Evolutionary conservation across 2,797 vertebrate genomes (phyloP), one percentile per base, ranked within the genome.

Genomic region (Scleropages formosus): DNA sequence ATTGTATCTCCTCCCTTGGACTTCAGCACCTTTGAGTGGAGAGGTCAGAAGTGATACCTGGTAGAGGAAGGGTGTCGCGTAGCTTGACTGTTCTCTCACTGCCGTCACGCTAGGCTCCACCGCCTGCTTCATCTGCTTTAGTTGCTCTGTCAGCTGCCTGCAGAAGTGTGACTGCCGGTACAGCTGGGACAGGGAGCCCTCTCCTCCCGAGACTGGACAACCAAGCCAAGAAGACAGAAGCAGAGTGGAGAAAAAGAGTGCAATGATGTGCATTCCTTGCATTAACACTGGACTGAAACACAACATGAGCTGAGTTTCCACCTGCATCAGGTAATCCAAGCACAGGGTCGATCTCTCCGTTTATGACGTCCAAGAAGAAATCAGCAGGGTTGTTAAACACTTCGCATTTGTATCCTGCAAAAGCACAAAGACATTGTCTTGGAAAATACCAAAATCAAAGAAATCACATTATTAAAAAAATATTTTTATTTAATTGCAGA

Each of bases 351-450:
- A 78, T 79, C 2, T 91, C 88, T 80, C 91, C 92, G 4, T 93
- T 93, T 66, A 86, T 92, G 77, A 94, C 79, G 75, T 94, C 92
- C 86, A 94, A 84, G 74, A 93, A 91, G 87, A 94, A 94, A 80
- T 93, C 92, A 12, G 92, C 88, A 7, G 92, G 91, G 78, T 93
- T 93, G 86, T 92, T 82, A 49, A 91, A 91, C 27, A 88, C 12
- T 26, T 93, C 88, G 47, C 92, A 91, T 51, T 90, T 79, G 76
- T 87, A 93, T 15, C 91, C 92, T 93, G 72, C 39, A 31, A 71
- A 75, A 82, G n/a, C 60, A 79, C 11, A 74, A 0, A 51, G 22
- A 62, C 12, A 56, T 26, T 0, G 65, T 53, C 59, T 3, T 49
- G n/a, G 8, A 56, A 12, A 15, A 6, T 44, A 11, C 4, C 12